Conservation (phyloP, 2,888 invertebrate genomes). For the Mesorhabditis sp. region DNA sequence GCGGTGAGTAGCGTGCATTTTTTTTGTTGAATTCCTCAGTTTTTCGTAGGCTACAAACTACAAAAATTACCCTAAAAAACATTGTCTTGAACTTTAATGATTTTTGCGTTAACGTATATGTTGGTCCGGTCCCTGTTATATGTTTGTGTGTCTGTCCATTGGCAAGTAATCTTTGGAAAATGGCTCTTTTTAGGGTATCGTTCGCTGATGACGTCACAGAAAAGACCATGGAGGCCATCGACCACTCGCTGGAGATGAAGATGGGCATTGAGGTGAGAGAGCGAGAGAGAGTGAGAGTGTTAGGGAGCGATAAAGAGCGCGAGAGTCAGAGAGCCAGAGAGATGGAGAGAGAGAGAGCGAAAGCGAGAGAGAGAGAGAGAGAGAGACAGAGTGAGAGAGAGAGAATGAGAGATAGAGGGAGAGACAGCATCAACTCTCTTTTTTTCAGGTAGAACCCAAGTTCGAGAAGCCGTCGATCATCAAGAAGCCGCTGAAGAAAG, state of each 20-base stretch:
- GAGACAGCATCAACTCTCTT: too few relatives aligned
- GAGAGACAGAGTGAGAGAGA: neutral
- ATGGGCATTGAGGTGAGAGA: constrained; percentile 27
- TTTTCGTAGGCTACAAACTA: too few relatives aligned
- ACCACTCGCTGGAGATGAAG: constrained; percentile 31
- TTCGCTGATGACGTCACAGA: constrained; percentile 56
- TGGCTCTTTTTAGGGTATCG: constrained; percentile 44
- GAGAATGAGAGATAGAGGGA: neutral
- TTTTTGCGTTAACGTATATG: too few relatives aligned
- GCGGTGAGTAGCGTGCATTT: neutral
- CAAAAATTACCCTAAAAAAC: too few relatives aligned
- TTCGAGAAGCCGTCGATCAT: constrained; percentile 55
- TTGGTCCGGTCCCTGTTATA: too few relatives aligned
- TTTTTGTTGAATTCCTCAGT: neutral
- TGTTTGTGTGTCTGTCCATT: too few relatives aligned
- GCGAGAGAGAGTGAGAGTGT: too few relatives aligned
- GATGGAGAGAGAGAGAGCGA: too few relatives aligned
- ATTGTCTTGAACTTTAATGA: too few relatives aligned
- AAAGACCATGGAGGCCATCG: constrained; percentile 46
- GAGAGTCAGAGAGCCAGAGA: too few relatives aligned
- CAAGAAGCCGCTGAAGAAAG: constrained; percentile 57
- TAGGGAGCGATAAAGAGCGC: too few relatives aligned
- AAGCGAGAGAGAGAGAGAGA: neutral
- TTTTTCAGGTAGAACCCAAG: constrained; percentile 38
- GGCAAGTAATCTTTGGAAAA: too few relatives aligned